phyloP scores from a whole-genome alignment of 2,888 invertebrate genomes.

The Teinopalpus imperialis region DNA sequence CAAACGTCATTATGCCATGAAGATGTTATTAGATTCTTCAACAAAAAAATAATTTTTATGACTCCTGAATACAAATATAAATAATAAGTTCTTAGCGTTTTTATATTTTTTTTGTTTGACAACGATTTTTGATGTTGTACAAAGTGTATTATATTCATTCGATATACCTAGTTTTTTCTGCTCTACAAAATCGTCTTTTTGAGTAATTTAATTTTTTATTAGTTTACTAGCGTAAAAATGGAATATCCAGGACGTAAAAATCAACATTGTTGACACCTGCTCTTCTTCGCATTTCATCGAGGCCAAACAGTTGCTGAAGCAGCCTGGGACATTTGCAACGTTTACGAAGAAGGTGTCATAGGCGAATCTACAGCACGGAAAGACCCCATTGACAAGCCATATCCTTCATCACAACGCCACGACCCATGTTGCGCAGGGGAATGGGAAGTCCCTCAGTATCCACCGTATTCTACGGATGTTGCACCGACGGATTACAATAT shows the following conservation, averaged over 20 bases:
- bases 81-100: conserved; percentile 1
- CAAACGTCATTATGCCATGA: too few relatives aligned
- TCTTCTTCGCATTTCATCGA: too few relatives aligned
- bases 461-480: too few relatives aligned
- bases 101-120: too few relatives aligned
- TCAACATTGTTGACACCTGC: neutral
- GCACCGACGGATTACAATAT: neutral
- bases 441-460: conserved; percentile 10
- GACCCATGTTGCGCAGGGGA: neutral
- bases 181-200: conserved; percentile 3
- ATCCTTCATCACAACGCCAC: conserved; percentile 11
- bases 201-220: conserved; percentile 5
- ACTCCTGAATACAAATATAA: too few relatives aligned
- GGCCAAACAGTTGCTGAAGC: neutral
- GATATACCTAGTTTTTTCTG: too few relatives aligned
- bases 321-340: neutral
- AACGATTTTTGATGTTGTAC: neutral
- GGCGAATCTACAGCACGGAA: too few relatives aligned
- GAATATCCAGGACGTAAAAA: neutral
- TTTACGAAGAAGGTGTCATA: neutral
- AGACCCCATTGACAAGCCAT: neutral
- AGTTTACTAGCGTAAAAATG: conserved; percentile 1
- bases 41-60: too few relatives aligned
- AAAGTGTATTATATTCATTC: too few relatives aligned
- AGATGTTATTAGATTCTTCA: too few relatives aligned